A percentile compares a stretch with the other conserved stretches of the same genome.
These are phyloP conservation scores for Spisula subtruncata DNA, from an alignment of 2,888 invertebrate genomes.

Conservation along the genomic window DNA sequence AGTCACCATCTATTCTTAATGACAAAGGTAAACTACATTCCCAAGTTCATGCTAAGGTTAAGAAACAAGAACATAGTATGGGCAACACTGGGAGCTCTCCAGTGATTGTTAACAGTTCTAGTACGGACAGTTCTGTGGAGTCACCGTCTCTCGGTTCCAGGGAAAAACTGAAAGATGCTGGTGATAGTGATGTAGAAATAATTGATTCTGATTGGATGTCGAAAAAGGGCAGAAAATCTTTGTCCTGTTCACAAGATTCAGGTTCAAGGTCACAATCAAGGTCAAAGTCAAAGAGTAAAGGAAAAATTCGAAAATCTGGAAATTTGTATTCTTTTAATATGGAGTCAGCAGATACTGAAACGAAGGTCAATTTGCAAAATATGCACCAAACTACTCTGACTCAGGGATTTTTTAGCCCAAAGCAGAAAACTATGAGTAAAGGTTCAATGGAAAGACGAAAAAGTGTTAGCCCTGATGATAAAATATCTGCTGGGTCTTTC, in stretches of 20 bases:
- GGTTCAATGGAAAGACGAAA: conserved; percentile 33
- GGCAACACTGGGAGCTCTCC: neutral
- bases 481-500: neutral
- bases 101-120: conserved; percentile 55
- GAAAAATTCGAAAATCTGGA: conserved; percentile 21
- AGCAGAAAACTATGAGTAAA: conserved; percentile 24
- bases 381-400: conserved; percentile 73
- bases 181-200: conserved; percentile 33
- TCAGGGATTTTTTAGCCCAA: conserved; percentile 70
- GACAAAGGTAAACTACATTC: neutral
- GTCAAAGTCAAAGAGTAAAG: neutral
- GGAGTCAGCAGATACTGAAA: neutral
- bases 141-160: neutral
- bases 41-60: neutral
- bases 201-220: conserved; percentile 40
- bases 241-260: conserved; percentile 36
- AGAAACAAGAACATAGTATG: neutral
- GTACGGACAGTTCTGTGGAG: conserved; percentile 31
- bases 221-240: conserved; percentile 28
- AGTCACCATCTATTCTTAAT: conserved; percentile 51
- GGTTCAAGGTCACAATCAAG: conserved; percentile 27
- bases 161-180: neutral
- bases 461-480: neutral
- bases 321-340: conserved; percentile 20
- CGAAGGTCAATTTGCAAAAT: neutral